Evolutionary conservation across 2,888 invertebrate species (phyloP).

Genomic region (Dicranocentrus wangi): DNA sequence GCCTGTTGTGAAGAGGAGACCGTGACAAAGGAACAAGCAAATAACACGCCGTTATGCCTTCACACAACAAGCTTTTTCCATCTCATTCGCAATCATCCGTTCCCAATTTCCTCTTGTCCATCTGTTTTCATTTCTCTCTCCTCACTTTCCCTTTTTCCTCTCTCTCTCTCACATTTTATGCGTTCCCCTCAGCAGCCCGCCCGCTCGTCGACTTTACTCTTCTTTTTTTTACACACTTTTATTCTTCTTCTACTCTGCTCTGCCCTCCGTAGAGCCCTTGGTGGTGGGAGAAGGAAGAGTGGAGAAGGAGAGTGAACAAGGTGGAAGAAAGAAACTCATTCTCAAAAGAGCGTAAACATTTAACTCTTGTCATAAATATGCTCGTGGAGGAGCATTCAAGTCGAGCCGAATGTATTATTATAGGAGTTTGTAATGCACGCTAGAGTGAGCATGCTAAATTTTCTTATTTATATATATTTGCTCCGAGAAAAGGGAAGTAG

Average conservation of each 20-base stretch:
- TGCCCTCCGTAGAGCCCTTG: no score
- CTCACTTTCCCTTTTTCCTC: constrained; percentile 32
- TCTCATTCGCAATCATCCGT: constrained; percentile 56
- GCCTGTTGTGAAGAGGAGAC: constrained; percentile 6
- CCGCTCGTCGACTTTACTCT: constrained; percentile 30
- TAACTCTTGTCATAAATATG: constrained; percentile 43
- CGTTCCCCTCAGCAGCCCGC: background rate
- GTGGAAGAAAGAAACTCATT: constrained; percentile 12
- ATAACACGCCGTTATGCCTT: constrained; percentile 40
- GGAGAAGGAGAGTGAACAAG: constrained; percentile 13
- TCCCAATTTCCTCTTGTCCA: constrained; percentile 58
- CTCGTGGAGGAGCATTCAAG: constrained; percentile 28
- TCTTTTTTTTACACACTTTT: constrained; percentile 17
- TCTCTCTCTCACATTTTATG: constrained; percentile 43
- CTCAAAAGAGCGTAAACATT: constrained; percentile 47
- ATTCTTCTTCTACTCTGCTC: no score
- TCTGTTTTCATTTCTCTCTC: constrained; percentile 48
- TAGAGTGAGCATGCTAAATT: constrained; percentile 7
- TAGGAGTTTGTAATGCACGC: no score
- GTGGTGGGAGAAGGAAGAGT: no score
- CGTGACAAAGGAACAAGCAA: constrained; percentile 47
- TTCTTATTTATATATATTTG: constrained; percentile 10
- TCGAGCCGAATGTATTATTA: constrained; percentile 41
- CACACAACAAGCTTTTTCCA: constrained; percentile 55
- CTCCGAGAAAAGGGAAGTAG: no score